phyloP scores from a whole-genome alignment of 1,140 invertebrate genomes.

The Temnothorax nylanderi region DNA sequence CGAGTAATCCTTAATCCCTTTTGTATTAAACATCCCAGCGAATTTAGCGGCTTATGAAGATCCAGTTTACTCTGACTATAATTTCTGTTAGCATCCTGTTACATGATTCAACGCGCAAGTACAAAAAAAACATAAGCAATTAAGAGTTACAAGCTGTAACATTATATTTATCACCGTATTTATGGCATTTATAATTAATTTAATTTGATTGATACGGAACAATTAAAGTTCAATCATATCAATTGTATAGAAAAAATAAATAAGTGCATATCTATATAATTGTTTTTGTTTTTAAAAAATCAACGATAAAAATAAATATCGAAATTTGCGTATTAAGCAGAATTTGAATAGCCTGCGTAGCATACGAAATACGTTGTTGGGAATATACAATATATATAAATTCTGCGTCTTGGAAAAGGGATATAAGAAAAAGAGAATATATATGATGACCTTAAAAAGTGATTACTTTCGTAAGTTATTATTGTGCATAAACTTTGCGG shows the following conservation, averaged over 20 bases:
- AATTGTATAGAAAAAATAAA: not conserved
- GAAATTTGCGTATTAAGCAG: not conserved
- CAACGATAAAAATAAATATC: not conserved
- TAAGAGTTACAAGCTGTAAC: not conserved
- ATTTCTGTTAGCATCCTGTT: constrained; percentile 2
- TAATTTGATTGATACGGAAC: not conserved
- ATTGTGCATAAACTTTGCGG: not conserved
- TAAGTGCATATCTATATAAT: not conserved
- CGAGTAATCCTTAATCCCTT: constrained; percentile 26
- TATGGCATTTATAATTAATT: not conserved
- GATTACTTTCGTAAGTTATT: constrained; percentile 34
- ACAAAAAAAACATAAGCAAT: not conserved
- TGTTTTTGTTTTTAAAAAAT: not conserved
- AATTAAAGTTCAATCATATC: not conserved
- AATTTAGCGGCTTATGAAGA: constrained; percentile 35
- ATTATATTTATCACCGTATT: not conserved
- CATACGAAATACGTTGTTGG: not conserved
- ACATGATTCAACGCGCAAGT: not conserved
- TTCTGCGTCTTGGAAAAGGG: not conserved
- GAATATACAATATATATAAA: not conserved
- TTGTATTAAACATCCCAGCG: constrained; percentile 22
- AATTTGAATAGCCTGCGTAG: not conserved
- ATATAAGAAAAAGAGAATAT: constrained; percentile 1
- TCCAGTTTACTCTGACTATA: not conserved
- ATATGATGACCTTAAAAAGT: constrained; percentile 12